Percentiles rank a stretch among this genome's conserved stretches.
Conservation (phyloP, 2,797 vertebrate genomes). For the Rhinophrynus dorsalis region DNA sequence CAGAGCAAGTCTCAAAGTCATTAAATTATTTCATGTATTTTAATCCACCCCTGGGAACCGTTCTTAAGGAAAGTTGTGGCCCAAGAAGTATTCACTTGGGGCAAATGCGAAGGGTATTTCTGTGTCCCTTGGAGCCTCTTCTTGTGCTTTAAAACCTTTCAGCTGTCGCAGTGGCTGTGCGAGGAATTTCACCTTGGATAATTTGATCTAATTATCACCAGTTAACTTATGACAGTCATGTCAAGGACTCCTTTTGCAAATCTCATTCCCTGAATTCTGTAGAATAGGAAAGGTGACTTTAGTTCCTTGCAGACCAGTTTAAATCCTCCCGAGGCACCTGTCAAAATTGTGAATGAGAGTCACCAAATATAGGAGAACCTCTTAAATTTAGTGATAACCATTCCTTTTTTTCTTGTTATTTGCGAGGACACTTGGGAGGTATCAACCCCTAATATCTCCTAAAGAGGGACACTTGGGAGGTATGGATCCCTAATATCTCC, state of each 20-base stretch:
- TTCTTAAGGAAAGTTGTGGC: neutral
- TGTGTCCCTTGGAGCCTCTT: neutral
- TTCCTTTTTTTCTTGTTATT: too few species aligned
- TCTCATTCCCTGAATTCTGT: slow-evolving; percentile 2
- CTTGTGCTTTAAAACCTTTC: slow-evolving; percentile 6
- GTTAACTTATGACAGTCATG: slow-evolving; percentile 24
- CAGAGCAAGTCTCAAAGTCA: neutral
- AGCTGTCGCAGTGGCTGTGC: slow-evolving; percentile 34
- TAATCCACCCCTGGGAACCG: slow-evolving; percentile 41
- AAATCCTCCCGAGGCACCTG: too few species aligned
- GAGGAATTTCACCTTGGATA: slow-evolving; percentile 35
- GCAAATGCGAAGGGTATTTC: neutral
- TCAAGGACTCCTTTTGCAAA: neutral
- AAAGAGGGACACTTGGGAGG: too few species aligned
- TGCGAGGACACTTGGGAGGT: too few species aligned
- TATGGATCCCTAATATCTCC: too few species aligned
- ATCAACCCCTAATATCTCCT: too few species aligned
- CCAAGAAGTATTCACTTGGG: neutral
- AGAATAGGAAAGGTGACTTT: neutral
- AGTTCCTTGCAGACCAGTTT: neutral
- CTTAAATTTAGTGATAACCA: too few species aligned
- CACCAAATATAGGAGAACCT: too few species aligned
- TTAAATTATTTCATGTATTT: slow-evolving; percentile 24
- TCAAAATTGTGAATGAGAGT: too few species aligned
- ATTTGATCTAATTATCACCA: slow-evolving; percentile 38